Base-by-base conservation (phyloP, 2,888 invertebrate genomes). In the Sphecodes monilicornis region DNA sequence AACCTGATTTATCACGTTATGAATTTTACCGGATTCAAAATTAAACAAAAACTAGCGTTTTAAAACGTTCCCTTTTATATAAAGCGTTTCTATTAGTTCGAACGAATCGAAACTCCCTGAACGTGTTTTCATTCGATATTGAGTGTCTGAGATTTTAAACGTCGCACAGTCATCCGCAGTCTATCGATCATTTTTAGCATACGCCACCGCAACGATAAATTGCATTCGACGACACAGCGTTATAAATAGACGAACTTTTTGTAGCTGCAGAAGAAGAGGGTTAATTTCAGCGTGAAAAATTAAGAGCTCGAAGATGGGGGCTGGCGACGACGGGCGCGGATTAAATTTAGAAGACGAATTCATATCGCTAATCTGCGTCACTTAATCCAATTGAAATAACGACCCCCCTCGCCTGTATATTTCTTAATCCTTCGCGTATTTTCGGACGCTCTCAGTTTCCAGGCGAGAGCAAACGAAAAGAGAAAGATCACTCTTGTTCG, bases 311-410 rank as follows among this genome's bases (percentile, higher is more conserved):
- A 64, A 66, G 73, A 82, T 57, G 6, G 76, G 70, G 32, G 13
- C 60, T 10, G 13, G 29, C 57, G 66, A 50, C 80, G 71, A 71
- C 60, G 76, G 39, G 22, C 43, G 41, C 50, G 72, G 39, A 83
- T 85, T 88, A 90, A 89, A 90, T 90, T 88, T 90, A 90, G 89
- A 87, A 76, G 78, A 46, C 60, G 76, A 54, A 80, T 79, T 82
- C 78, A 80, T 85, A 85, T 87, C 82, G 73, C 84, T 90, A 88
- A 90, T 90, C 86, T 83, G 81, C 64, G 89, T 88, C 87, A 57
- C 71, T 86, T 82, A 77, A 77, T 90, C 68, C 85, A 85, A 90
- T 90, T 88, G 87, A 89, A 81, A 79, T 78, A 72, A 86, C 80
- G 75, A 78, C 39, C 68, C 64, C 72, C 26, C 29, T n/a, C 3